phyloP scores from a whole-genome alignment of 1,140 invertebrate species.

The Cataglyphis hispanica region DNA sequence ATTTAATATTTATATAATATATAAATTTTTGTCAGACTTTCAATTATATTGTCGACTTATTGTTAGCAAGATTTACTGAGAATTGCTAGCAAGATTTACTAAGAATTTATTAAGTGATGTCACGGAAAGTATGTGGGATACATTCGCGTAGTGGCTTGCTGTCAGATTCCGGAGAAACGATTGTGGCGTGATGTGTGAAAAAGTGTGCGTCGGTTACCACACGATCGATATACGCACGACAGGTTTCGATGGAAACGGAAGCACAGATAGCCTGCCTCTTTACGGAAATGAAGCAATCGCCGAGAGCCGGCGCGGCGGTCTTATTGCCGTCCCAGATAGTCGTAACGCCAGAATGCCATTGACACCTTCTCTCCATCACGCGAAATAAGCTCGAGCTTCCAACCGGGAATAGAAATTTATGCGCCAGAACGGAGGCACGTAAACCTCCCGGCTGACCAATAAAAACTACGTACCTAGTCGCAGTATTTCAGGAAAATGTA shows the following conservation, averaged over 20 bases:
- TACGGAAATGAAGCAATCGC: constrained; percentile 77
- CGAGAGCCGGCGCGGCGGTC: constrained; percentile 63
- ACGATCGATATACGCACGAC: constrained; percentile 56
- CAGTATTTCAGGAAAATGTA: constrained; percentile 47
- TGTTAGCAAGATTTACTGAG: not conserved
- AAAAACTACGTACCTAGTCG: constrained; percentile 69
- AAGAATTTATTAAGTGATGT: not conserved
- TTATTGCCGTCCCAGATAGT: constrained; percentile 68
- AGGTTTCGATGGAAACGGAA: constrained; percentile 69
- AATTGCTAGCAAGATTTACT: constrained; percentile 12
- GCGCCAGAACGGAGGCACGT: constrained; percentile 59
- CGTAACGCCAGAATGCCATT: constrained; percentile 68
- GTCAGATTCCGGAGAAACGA: constrained; percentile 63
- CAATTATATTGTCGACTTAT: not conserved
- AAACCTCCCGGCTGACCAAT: constrained; percentile 54
- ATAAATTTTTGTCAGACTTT: not conserved
- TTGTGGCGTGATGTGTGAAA: constrained; percentile 42
- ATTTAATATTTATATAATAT: too few relatives aligned
- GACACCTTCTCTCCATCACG: constrained; percentile 72
- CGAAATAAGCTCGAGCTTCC: constrained; percentile 68
- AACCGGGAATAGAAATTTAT: constrained; percentile 73
- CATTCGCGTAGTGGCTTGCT: constrained; percentile 25
- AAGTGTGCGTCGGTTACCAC: constrained; percentile 33
- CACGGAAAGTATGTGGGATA: constrained; percentile 32
- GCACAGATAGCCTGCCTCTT: constrained; percentile 71